Percentiles rank a stretch among this genome's conserved stretches.
phyloP scores from a whole-genome alignment of 64 coral and sea anemone genomes.

The Pocillopora damicornis region DNA sequence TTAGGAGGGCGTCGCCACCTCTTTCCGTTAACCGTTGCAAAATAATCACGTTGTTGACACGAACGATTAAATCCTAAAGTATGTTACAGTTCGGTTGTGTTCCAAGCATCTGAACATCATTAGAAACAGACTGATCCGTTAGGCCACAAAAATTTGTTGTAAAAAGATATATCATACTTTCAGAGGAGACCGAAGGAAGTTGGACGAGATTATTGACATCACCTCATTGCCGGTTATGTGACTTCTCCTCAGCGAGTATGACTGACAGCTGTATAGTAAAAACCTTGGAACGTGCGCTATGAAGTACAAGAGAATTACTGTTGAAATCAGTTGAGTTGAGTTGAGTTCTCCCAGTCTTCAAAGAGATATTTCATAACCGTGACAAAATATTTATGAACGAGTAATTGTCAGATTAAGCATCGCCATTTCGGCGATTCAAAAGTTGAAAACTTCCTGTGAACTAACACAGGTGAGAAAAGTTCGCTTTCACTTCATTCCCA shows the following conservation, averaged over 20 bases:
- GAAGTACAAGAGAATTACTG: too few relatives aligned
- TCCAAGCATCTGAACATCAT: constrained; percentile 4
- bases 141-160: neutral
- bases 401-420: neutral
- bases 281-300: neutral
- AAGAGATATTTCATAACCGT: neutral
- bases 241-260: neutral
- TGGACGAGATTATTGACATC: neutral
- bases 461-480: too few relatives aligned
- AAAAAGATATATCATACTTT: neutral
- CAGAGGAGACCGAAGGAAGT: neutral
- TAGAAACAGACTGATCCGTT: constrained; percentile 1
- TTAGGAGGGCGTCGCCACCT: constrained; percentile 5
- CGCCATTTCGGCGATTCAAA: neutral
- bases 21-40: neutral
- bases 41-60: neutral
- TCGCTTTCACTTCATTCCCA: too few relatives aligned
- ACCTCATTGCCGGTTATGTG: too few relatives aligned
- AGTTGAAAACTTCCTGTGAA: too few relatives aligned
- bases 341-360: neutral
- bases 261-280: neutral
- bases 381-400: neutral
- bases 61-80: neutral
- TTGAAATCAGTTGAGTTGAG: too few relatives aligned
- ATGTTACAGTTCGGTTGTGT: constrained; percentile 17